phyloP scores from a whole-genome alignment of 2,113 vertebrate species.

The Dasyurus viverrinus region DNA sequence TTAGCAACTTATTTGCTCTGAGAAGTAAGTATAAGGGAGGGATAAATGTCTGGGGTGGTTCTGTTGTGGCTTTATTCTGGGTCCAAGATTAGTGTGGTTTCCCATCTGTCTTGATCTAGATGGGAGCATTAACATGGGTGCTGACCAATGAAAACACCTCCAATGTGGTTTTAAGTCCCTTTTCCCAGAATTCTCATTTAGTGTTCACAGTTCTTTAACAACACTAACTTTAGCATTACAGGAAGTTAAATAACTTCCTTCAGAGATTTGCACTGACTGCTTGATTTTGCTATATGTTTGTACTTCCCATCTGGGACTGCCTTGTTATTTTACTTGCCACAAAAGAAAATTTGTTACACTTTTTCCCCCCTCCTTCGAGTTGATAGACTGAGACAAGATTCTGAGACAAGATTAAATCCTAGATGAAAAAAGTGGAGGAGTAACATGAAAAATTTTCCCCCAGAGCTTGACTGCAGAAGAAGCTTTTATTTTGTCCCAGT shows the following conservation, averaged over 20 bases:
- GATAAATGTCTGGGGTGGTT: not conserved
- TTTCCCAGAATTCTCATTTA: not conserved
- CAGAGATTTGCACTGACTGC: not conserved
- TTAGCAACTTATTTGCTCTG: not conserved
- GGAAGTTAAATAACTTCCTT: constrained; percentile 28
- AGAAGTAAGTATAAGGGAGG: not conserved
- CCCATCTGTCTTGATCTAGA: not conserved
- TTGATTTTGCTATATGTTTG: not conserved
- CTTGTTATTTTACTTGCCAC: not conserved
- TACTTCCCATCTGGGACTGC: not conserved
- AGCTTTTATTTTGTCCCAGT: constrained; percentile 22
- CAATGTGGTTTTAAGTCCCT: not conserved
- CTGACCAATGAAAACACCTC: not conserved
- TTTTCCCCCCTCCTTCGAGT: not conserved
- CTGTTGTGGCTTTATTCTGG: not conserved
- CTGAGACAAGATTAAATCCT: constrained; percentile 11
- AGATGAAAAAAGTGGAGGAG: not conserved
- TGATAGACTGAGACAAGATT: not conserved
- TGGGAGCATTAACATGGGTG: not conserved
- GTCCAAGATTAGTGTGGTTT: not conserved
- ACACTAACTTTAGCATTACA: not conserved
- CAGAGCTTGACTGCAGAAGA: not conserved
- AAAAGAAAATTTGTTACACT: not conserved
- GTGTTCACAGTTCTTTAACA: constrained; percentile 1
- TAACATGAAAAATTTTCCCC: not conserved